Base-by-base conservation (phyloP, 2,113 vertebrate species). In the Cyanoliseus patagonus region DNA sequence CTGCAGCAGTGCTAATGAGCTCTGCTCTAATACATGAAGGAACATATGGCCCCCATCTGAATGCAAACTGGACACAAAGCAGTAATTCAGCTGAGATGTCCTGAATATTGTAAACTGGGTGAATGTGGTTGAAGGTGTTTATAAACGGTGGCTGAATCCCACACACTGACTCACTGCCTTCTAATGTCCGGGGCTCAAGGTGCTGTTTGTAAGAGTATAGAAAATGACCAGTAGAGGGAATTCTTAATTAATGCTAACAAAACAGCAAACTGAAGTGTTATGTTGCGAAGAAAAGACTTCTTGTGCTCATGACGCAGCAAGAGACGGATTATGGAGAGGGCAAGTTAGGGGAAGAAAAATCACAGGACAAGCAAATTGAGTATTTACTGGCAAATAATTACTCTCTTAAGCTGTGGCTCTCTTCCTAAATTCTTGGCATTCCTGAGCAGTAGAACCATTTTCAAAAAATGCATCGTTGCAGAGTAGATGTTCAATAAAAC, bases 331-430 rank as follows among this genome's bases (percentile, higher is more conserved):
- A 98, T 91, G 95, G 97, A 98, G 98, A 97, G 97, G 96, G 95
- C 59, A 78, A 98, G 97, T 97, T 98, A 98, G 97, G 97, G 97
- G 96, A 97, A 98, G 96, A 97, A 97, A 98, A 98, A 98, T 98
- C 97, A 97, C 97, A 97, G 97, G 96, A 97, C 97, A 98, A 97
- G 97, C 96, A 97, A 98, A 98, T 98, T 97, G 98, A 98, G 97
- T 98, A 98, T 97, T 98, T 98, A 97, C 97, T 97, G 97, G 97
- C 97, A 98, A 98, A 98, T 98, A 98, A 98, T 98, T 98, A 96
- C 96, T 95, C 97, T 98, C 96, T 96, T 98, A 97, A 97, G 94
- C 97, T 96, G 96, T 98, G 97, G 97, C 97, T 96, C 92, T 98
- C 97, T 97, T 98, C 98, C 97, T 96, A 97, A 98, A 98, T 98